These are phyloP conservation scores for Fulmarus glacialis DNA, from an alignment of 2,113 vertebrate genomes.

Conservation along the genomic window DNA sequence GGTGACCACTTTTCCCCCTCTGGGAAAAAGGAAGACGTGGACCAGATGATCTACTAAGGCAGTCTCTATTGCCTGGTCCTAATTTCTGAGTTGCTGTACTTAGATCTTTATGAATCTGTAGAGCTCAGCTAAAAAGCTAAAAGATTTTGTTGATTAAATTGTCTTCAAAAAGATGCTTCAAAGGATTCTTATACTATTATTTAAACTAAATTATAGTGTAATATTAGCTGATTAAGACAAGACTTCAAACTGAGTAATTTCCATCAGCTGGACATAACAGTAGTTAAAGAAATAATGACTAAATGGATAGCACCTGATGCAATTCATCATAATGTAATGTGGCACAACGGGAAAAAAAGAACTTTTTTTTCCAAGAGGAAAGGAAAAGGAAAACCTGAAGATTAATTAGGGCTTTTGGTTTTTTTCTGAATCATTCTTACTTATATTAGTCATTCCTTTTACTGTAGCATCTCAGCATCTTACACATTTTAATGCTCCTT, in stretches of 20 bases:
- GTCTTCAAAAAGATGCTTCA: slow-evolving; percentile 76
- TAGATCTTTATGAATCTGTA: slow-evolving; percentile 62
- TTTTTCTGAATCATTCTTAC: background rate
- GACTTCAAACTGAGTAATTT: slow-evolving; percentile 77
- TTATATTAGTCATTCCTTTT: background rate
- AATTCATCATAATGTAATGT: slow-evolving; percentile 63
- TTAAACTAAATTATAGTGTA: slow-evolving; percentile 77
- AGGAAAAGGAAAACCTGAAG: slow-evolving; percentile 44
- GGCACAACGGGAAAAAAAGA: slow-evolving; percentile 28
- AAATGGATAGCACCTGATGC: slow-evolving; percentile 69
- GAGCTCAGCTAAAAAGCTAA: slow-evolving; percentile 50
- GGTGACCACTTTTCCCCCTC: slow-evolving; percentile 39
- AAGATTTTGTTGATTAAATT: slow-evolving; percentile 71
- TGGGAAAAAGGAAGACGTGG: slow-evolving; percentile 23
- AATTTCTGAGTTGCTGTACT: slow-evolving; percentile 61
- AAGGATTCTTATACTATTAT: slow-evolving; percentile 76
- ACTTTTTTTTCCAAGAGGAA: background rate
- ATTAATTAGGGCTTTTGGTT: background rate
- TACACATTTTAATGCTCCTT: background rate
- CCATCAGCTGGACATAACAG: slow-evolving; percentile 76
- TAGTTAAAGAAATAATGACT: slow-evolving; percentile 77
- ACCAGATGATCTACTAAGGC: background rate
- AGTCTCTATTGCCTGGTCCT: slow-evolving; percentile 32
- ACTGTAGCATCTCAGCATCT: background rate
- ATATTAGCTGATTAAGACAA: slow-evolving; percentile 82